A percentile compares a stretch with the other conserved stretches of the same genome.
Evolutionary conservation across 2,797 vertebrate genomes (phyloP).

Genomic region (Schizopygopsis malacanthus): DNA sequence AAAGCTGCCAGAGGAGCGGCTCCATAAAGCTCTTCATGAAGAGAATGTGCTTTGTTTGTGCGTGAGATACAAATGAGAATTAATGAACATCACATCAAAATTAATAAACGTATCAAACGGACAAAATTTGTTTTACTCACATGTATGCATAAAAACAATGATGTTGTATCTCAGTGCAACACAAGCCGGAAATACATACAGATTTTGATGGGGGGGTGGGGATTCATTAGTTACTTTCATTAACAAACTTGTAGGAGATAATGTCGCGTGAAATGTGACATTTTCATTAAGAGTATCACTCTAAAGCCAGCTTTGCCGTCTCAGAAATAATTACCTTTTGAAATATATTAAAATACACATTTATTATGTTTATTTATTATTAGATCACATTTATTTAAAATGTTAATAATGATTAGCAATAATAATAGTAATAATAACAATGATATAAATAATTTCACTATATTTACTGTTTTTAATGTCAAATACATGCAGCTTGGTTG

Average conservation of each 20-base stretch:
- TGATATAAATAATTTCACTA: not conserved
- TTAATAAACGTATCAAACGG: not conserved
- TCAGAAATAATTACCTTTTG: not conserved
- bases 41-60: slow-evolving; percentile 5
- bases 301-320: not conserved
- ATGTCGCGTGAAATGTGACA: slow-evolving; percentile 6
- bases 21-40: slow-evolving; percentile 20
- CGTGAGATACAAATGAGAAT: not conserved
- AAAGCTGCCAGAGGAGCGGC: slow-evolving; percentile 46
- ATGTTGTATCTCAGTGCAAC: not conserved
- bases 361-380: too few species aligned
- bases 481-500: not conserved
- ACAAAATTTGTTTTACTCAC: not conserved
- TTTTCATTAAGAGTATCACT: slow-evolving; percentile 10
- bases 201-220: not conserved
- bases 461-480: not conserved
- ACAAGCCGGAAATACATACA: not conserved
- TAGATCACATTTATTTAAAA: not conserved
- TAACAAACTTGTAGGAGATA: not conserved
- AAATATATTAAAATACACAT: not conserved
- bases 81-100: slow-evolving; percentile 10
- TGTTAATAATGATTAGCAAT: not conserved
- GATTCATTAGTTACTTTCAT: slow-evolving; percentile 10
- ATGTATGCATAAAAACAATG: not conserved
- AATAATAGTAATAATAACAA: not conserved